Conservation (phyloP, 2,888 invertebrate species). For the Nymphalis urticae region DNA sequence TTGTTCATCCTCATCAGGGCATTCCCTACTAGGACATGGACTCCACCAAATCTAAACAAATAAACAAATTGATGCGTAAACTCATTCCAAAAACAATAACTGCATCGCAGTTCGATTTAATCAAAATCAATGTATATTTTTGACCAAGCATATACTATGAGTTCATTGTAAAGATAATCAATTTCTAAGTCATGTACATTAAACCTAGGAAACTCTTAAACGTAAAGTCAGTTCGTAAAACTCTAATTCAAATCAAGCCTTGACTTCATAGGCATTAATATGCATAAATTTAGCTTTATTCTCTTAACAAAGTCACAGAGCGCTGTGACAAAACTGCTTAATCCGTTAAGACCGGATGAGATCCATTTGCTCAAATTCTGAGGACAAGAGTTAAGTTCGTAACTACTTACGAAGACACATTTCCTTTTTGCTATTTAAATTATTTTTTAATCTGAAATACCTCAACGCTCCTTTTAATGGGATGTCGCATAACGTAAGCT, state of each 20-base stretch:
- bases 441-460: slow-evolving; percentile 58
- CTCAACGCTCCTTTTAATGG: slow-evolving; percentile 86
- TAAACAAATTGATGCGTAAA: too few relatives aligned
- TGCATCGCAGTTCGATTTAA: too few relatives aligned
- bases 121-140: too few relatives aligned
- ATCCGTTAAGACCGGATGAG: slow-evolving; percentile 76
- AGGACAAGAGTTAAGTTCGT: slow-evolving; percentile 59
- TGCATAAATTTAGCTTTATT: slow-evolving; percentile 72
- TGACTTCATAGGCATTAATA: slow-evolving; percentile 23
- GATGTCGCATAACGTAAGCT: slow-evolving; percentile 89
- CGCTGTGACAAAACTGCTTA: slow-evolving; percentile 70
- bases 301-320: slow-evolving; percentile 64
- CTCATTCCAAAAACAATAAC: too few relatives aligned
- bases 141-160: too few relatives aligned
- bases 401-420: slow-evolving; percentile 54
- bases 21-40: slow-evolving; percentile 89
- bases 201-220: not conserved
- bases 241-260: not conserved
- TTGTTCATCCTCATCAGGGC: slow-evolving; percentile 87
- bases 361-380: slow-evolving; percentile 79
- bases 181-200: not conserved
- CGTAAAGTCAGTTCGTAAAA: not conserved
- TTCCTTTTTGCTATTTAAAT: not conserved
- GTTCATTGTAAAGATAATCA: too few relatives aligned
- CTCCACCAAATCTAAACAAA: slow-evolving; percentile 88